phyloP scores from a whole-genome alignment of 1,140 invertebrate species.

The Euura lappo region DNA sequence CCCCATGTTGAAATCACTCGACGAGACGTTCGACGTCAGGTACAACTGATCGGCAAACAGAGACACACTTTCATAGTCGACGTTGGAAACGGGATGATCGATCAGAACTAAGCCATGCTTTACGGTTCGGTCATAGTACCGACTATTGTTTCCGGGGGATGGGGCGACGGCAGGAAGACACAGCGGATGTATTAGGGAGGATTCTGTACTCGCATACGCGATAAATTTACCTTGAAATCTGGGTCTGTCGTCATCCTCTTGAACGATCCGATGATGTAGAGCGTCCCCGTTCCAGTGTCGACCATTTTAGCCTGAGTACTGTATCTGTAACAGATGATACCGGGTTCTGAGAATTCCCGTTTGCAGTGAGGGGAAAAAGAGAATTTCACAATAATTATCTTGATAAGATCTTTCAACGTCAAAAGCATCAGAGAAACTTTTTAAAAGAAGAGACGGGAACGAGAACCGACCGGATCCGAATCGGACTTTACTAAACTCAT shows the following conservation, averaged over 20 bases:
- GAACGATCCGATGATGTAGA: constrained; percentile 83
- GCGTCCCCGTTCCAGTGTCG: constrained; percentile 74
- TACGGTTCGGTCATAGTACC: too few species aligned
- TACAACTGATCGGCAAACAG: constrained; percentile 64
- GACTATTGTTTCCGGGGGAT: too few species aligned
- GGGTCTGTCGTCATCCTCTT: constrained; percentile 73
- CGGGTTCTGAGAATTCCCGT: background rate
- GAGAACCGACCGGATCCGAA: too few species aligned
- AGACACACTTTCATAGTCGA: too few species aligned
- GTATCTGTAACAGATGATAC: constrained; percentile 60
- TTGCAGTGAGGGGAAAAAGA: background rate
- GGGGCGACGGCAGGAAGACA: too few species aligned
- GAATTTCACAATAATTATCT: too few species aligned
- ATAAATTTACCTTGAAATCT: constrained; percentile 70
- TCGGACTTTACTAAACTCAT: too few species aligned
- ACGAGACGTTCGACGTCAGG: constrained; percentile 78
- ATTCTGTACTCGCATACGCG: too few species aligned
- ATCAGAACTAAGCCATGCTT: too few species aligned
- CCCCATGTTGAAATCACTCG: constrained; percentile 86
- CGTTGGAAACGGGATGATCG: too few species aligned
- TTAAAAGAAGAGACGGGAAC: background rate
- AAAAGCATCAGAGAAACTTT: background rate
- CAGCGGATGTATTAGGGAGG: too few species aligned
- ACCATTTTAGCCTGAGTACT: constrained; percentile 81
- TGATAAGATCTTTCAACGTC: too few species aligned